Evolutionary conservation across 2,113 vertebrate genomes (phyloP).

Genomic region (Dromiciops gliroides): DNA sequence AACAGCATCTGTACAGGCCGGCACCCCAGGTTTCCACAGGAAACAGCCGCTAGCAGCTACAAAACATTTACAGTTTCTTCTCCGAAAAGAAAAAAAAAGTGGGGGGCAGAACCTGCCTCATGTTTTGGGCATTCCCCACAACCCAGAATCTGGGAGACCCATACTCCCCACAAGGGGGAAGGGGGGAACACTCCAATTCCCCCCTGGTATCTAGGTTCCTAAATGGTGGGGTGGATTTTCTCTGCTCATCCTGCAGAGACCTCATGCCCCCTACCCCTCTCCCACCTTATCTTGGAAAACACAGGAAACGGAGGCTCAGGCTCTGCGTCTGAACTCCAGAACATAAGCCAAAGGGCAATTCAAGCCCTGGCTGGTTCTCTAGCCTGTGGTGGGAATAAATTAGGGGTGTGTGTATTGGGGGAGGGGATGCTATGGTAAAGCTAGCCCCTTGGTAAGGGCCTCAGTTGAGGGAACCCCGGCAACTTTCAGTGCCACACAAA

Average conservation of each 20-base stretch:
- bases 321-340: background rate
- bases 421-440: background rate
- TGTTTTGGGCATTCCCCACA: background rate
- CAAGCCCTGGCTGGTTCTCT: background rate
- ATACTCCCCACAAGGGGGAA: background rate
- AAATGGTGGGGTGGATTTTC: background rate
- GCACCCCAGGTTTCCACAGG: slow-evolving; percentile 81
- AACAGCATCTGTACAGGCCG: slow-evolving; percentile 78
- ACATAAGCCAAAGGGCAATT: background rate
- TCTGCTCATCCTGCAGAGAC: background rate
- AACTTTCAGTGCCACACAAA: slow-evolving; percentile 94
- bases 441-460: slow-evolving; percentile 55
- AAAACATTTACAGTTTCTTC: slow-evolving; percentile 82
- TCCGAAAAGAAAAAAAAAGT: slow-evolving; percentile 77
- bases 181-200: background rate
- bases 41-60: slow-evolving; percentile 81
- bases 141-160: background rate
- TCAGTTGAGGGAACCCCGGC: slow-evolving; percentile 94
- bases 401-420: background rate
- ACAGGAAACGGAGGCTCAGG: background rate
- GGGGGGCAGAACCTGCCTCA: slow-evolving; percentile 56
- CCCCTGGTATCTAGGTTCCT: background rate
- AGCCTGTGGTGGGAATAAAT: background rate
- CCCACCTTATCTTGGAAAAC: background rate
- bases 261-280: background rate